Base-by-base conservation (phyloP, 2,113 vertebrate genomes). In the Lota lota region DNA sequence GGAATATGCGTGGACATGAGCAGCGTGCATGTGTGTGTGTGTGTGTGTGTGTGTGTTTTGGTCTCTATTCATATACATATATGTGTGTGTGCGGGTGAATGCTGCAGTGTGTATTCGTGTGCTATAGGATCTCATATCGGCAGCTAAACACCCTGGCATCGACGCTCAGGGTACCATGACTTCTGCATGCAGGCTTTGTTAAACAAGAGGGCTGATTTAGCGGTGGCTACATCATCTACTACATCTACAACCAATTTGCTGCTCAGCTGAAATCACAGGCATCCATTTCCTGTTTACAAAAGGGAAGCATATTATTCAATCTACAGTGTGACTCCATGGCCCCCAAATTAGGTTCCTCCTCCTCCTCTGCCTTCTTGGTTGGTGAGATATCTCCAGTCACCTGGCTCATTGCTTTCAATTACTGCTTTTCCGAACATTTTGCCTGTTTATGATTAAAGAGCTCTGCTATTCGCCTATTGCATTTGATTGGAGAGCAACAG, bases 391-490 rank as follows among this genome's bases (percentile, higher is more conserved):
- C 67, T 77, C 56, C 64, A 68, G 57, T 79, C 75, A 82, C 76
- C 70, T 72, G 71, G 57, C 53, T 74, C 66, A 24, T 66, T 73
- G 74, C 76, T 85, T 75, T 81, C 56, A 80, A 75, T 83, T 75
- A 71, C 61, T 70, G 71, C 64, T 72, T 73, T 5, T 33, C 66
- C 66, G 68, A 59, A 68, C 74, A 73, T 40, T 47, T 21, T 24
- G 51, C 53, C 70, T 61, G 17, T 8, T 59, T 74, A 28, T 63
- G 61, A 76, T 6, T 80, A 47, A 47, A 11, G 40, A 14, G 40
- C 57, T 74, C 57, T 40, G 15, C 22, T 5, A 33, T 33, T 33
- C 28, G 28, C 53, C 62, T 62, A 56, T 16, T 73, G 61, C 17
- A 66, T n/a, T 61, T 68, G 33, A 33, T 61, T 18, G 12, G 18